Percentiles rank a stretch among this genome's conserved stretches.
Conservation (phyloP, 2,797 vertebrate species). For the Chelon labrosus region DNA sequence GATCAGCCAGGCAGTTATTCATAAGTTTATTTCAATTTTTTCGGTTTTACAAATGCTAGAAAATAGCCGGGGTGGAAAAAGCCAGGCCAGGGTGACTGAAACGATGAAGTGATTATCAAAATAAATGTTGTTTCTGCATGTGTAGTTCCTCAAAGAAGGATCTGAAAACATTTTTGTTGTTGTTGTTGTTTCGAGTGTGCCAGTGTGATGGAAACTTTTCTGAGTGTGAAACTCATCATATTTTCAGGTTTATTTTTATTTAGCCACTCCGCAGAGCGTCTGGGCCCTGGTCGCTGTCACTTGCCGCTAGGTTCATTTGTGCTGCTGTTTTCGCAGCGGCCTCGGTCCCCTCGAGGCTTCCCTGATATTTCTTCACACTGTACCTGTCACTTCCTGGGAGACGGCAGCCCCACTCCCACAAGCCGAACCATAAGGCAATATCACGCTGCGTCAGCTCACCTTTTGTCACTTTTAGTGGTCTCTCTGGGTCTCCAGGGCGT, state of each 20-base stretch:
- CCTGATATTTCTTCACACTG: conserved; percentile 60
- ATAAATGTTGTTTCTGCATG: too few species aligned
- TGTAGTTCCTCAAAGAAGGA: too few species aligned
- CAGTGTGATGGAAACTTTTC: too few species aligned
- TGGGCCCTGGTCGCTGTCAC: conserved; percentile 46
- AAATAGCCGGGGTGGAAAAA: too few species aligned
- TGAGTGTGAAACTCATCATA: not conserved
- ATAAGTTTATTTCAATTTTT: too few species aligned
- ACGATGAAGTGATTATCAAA: too few species aligned
- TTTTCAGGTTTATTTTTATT: conserved; percentile 19
- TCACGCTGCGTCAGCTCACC: conserved; percentile 44
- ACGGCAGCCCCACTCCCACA: conserved; percentile 41
- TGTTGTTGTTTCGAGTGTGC: too few species aligned
- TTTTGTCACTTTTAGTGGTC: conserved; percentile 52
- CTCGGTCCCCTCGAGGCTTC: conserved; percentile 54
- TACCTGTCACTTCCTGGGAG: conserved; percentile 64
- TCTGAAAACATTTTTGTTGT: too few species aligned
- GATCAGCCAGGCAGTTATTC: too few species aligned
- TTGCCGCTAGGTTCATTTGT: conserved; percentile 54
- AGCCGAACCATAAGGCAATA: conserved; percentile 10
- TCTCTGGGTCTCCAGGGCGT: conserved; percentile 15
- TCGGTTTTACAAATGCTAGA: too few species aligned
- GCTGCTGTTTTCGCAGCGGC: conserved; percentile 52
- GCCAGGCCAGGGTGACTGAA: too few species aligned
- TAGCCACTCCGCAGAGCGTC: conserved; percentile 21